These are phyloP conservation scores for Calliopum simillimum DNA, from an alignment of 2,888 invertebrate genomes.

Conservation along the genomic window DNA sequence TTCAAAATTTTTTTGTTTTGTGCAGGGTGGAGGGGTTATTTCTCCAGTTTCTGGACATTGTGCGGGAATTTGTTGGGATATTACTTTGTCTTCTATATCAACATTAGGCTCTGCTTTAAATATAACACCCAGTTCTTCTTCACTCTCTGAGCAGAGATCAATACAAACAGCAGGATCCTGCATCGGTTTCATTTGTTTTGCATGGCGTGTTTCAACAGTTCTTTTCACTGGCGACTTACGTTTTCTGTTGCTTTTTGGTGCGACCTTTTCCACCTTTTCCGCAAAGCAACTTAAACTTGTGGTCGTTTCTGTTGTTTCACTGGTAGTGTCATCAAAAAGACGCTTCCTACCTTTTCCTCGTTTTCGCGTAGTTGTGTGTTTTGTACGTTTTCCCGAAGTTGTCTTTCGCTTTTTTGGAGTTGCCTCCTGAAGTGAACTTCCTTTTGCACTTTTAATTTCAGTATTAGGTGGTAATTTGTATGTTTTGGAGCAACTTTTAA, in stretches of 20 bases:
- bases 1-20: too few relatives aligned
- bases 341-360: slow-evolving; percentile 52
- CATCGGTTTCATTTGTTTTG: neutral
- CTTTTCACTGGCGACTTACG: slow-evolving; percentile 6
- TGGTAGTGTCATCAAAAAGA: slow-evolving; percentile 45
- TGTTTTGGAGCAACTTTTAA: slow-evolving; percentile 53
- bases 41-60: too few relatives aligned
- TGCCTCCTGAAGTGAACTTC: neutral
- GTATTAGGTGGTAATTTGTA: slow-evolving; percentile 20
- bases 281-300: neutral
- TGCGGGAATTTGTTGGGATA: neutral
- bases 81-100: neutral
- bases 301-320: slow-evolving; percentile 32
- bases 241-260: slow-evolving; percentile 28
- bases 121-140: slow-evolving; percentile 29
- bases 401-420: slow-evolving; percentile 20
- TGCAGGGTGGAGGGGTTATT: too few relatives aligned
- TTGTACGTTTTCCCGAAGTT: neutral
- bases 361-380: neutral
- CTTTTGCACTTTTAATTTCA: neutral
- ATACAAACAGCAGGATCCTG: slow-evolving; percentile 39
- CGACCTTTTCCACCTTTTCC: slow-evolving; percentile 6
- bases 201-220: neutral
- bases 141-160: slow-evolving; percentile 53
- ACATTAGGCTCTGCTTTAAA: neutral